Base-by-base conservation (phyloP, 2,888 invertebrate genomes). In the Gryllus longicercus region DNA sequence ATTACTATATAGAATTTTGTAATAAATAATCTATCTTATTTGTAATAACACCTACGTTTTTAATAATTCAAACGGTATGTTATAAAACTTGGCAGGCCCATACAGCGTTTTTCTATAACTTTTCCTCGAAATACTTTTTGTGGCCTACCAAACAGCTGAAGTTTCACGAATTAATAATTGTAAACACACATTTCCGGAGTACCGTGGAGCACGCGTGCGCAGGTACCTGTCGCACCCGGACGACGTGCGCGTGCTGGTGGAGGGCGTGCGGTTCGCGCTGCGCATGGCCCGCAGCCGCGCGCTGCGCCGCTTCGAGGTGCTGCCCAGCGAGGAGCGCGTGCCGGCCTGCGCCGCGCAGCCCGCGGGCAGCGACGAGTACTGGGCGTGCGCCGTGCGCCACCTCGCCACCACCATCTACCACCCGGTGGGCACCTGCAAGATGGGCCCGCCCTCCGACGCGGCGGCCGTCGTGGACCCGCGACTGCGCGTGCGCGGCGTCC, bases 331-430 rank as follows among this genome's bases (percentile, higher is more conserved):
- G 3, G 89, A 90, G 80, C 88, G 90, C 2, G 91, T 93, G 84
- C 92, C 93, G n/a, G 93, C 92, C 38, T 95, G 95, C 84, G 88
- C 89, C 1, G 84, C 90, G 11, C 88, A 91, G 77, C 88, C 89
- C 76, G 4, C 14, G 50, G 75, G 77, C 18, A 18, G 92, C 93
- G 96, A 96, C 84, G 92, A 91, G 51, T 96, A 96, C 85, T 93
- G 95, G 88, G 95, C 95, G 86, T 96, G 96, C 86, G 93, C 95
- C 86, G 94, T 94, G 78, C 89, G 95, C 74, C 94, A 94, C 79
- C 93, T 95, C 84, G 93, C 95, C 8, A 95, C 95, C 93, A 96
- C 96, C 4, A 95, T 96, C 84, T 96, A 96, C 86, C 96, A 96
- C 88, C 96, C 95, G 1, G 93, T 93, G 77, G 96, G 96, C 14